Conservation (phyloP, 2,888 invertebrate genomes). For the Teinopalpus imperialis region DNA sequence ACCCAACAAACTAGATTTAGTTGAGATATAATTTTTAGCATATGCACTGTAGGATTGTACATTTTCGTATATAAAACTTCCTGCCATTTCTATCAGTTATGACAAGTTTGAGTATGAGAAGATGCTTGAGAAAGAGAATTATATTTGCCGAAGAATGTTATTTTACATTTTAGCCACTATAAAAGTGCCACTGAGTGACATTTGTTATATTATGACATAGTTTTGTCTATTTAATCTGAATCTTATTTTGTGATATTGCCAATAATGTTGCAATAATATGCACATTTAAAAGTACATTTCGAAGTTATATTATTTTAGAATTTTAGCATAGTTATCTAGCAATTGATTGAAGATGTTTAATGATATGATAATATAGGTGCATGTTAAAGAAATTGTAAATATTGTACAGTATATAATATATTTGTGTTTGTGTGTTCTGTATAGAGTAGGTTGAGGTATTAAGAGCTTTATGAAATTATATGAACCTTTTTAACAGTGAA, state of each 20-base stretch:
- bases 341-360: slow-evolving; percentile 15
- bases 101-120: slow-evolving; percentile 3
- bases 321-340: slow-evolving; percentile 34
- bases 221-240: slow-evolving; percentile 2
- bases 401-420: slow-evolving; percentile 46
- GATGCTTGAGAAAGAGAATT: not conserved
- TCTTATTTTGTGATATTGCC: slow-evolving; percentile 68
- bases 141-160: slow-evolving; percentile 7
- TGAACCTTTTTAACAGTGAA: slow-evolving; percentile 38
- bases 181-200: not conserved
- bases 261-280: slow-evolving; percentile 43
- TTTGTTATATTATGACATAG: not conserved
- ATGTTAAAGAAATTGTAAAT: slow-evolving; percentile 44
- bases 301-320: slow-evolving; percentile 37
- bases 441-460: slow-evolving; percentile 43
- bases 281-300: slow-evolving; percentile 41
- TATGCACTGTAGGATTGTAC: slow-evolving; percentile 5
- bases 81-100: slow-evolving; percentile 20
- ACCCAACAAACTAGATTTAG: slow-evolving; percentile 13
- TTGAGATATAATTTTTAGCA: not conserved
- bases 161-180: not conserved
- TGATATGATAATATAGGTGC: slow-evolving; percentile 4
- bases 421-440: slow-evolving; percentile 35
- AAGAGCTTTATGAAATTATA: slow-evolving; percentile 55
- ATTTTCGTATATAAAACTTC: slow-evolving; percentile 16